phyloP scores from a whole-genome alignment of 64 coral and sea anemone species.

The Pocillopora damicornis region DNA sequence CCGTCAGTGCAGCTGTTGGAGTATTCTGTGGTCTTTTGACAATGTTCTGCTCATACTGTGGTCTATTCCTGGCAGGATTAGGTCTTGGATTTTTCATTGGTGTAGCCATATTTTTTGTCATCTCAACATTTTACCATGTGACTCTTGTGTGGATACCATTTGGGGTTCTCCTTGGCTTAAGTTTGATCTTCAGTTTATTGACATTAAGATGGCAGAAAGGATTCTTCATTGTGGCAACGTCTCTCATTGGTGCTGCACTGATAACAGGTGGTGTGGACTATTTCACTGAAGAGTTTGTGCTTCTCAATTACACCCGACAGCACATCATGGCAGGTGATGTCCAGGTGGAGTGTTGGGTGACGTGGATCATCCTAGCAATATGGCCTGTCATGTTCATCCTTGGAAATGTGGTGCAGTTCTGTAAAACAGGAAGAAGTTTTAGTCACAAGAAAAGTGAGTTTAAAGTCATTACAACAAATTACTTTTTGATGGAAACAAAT shows the following conservation, averaged over 20 bases:
- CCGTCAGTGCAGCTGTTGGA: constrained; percentile 65
- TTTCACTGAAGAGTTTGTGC: constrained; percentile 79
- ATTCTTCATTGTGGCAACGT: constrained; percentile 63
- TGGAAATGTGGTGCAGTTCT: constrained; percentile 83
- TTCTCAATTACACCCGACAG: constrained; percentile 73
- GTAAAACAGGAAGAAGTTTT: constrained; percentile 76
- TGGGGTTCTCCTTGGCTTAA: constrained; percentile 77
- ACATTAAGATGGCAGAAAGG: constrained; percentile 83
- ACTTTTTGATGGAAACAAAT: neutral
- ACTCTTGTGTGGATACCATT: constrained; percentile 91
- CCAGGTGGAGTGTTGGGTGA: constrained; percentile 56
- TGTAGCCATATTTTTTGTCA: constrained; percentile 54
- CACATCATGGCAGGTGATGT: constrained; percentile 61
- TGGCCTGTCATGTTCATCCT: constrained; percentile 89
- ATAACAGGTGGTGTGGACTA: constrained; percentile 74
- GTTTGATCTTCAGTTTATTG: constrained; percentile 63
- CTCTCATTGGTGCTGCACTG: constrained; percentile 75
- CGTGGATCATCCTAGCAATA: constrained; percentile 70
- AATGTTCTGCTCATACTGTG: constrained; percentile 82
- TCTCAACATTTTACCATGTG: constrained; percentile 60
- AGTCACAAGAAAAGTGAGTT: constrained; percentile 80
- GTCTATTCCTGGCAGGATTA: constrained; percentile 88
- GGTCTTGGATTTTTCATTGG: constrained; percentile 89
- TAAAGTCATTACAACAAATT: neutral
- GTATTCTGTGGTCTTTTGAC: constrained; percentile 85